These are phyloP conservation scores for Typhlichthys subterraneus DNA, from an alignment of 2,797 vertebrate species.

Conservation along the genomic window DNA sequence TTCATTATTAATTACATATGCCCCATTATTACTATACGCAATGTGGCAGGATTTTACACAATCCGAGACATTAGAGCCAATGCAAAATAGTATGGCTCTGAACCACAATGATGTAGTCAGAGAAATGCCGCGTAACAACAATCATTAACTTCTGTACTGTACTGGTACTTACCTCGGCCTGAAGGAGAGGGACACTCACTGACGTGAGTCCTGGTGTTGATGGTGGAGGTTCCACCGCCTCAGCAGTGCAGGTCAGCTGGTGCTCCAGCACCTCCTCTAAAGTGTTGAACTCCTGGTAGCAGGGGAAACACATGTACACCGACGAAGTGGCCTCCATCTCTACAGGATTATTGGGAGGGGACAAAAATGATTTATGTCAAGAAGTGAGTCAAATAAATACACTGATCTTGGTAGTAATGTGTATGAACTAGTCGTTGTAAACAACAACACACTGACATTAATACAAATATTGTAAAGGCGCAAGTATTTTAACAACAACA, in stretches of 20 bases:
- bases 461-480: background rate
- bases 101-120: no score
- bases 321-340: slow-evolving; percentile 77
- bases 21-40: no score
- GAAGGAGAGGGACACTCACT: slow-evolving; percentile 46
- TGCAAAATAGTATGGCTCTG: no score
- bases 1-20: no score
- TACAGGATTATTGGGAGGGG: slow-evolving; percentile 37
- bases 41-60: no score
- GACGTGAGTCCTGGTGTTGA: slow-evolving; percentile 45
- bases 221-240: slow-evolving; percentile 52
- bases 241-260: slow-evolving; percentile 80
- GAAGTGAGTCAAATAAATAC: slow-evolving; percentile 21
- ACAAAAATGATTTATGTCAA: slow-evolving; percentile 47
- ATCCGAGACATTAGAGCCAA: no score
- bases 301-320: slow-evolving; percentile 85
- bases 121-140: no score
- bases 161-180: slow-evolving; percentile 57
- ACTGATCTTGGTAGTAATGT: background rate
- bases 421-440: background rate
- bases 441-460: background rate
- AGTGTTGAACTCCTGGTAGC: slow-evolving; percentile 83
- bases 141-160: background rate
- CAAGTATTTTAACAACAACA: slow-evolving; percentile 9
- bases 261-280: slow-evolving; percentile 82